Percentiles rank a stretch among this genome's conserved stretches.
Conservation (phyloP, 30 jellyfish, hydroid and myxozoan species). For the Rhopilema esculentum region DNA sequence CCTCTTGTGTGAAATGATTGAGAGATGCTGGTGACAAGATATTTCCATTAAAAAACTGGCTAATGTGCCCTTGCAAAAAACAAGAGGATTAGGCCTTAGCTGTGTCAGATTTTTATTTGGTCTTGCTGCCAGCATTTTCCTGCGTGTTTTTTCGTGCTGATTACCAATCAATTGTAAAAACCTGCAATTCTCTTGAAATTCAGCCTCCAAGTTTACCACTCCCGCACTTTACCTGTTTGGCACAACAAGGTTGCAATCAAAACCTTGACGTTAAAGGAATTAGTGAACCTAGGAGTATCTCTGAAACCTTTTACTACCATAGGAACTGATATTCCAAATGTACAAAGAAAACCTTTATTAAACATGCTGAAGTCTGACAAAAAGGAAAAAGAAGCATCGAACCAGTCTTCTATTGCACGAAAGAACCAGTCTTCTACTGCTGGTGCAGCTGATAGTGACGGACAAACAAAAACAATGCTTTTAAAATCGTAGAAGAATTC, state of each 20-base stretch:
- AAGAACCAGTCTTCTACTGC: conserved; percentile 7
- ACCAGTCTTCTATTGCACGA: background rate
- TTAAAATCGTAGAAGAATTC: conserved; percentile 10
- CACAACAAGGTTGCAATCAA: conserved; percentile 4
- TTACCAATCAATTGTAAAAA: conserved; percentile 32
- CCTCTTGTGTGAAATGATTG: too few species aligned
- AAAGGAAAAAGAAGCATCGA: conserved; percentile 17
- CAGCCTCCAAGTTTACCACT: conserved; percentile 19
- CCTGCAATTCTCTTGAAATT: conserved; percentile 35
- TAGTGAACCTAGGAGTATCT: background rate
- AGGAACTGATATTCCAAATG: conserved; percentile 29
- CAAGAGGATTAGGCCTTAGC: background rate
- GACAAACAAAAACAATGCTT: conserved; percentile 13
- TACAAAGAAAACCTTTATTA: conserved; percentile 23
- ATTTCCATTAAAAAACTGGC: too few species aligned
- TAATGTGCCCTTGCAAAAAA: too few species aligned
- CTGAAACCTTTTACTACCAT: conserved; percentile 18
- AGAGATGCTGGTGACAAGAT: too few species aligned
- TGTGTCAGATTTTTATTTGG: conserved; percentile 31
- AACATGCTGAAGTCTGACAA: background rate
- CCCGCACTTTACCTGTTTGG: background rate
- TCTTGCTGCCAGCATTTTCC: conserved; percentile 33
- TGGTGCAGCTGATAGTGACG: conserved; percentile 25
- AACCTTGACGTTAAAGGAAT: conserved; percentile 5
- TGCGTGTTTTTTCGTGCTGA: conserved; percentile 42